These are phyloP conservation scores for Polymixis lichenea DNA, from an alignment of 2,888 invertebrate genomes.

Conservation along the genomic window DNA sequence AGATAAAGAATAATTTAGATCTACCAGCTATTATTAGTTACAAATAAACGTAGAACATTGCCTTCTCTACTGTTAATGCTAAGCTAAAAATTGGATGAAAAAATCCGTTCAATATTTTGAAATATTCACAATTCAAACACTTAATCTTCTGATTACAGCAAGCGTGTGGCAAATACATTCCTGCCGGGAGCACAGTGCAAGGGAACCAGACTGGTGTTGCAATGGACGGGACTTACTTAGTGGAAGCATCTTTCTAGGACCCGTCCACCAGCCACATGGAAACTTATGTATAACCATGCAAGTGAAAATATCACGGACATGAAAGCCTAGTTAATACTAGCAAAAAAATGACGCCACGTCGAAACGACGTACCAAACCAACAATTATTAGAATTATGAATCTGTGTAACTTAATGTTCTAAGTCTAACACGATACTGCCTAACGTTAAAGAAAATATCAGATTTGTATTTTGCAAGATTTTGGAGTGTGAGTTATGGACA, in stretches of 20 bases:
- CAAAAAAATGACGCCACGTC: conserved; percentile 54
- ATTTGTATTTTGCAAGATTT: conserved; percentile 73
- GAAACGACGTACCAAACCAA: conserved; percentile 67
- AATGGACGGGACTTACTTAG: conserved; percentile 96
- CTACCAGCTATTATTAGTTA: not conserved
- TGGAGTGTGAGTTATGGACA: conserved; percentile 69
- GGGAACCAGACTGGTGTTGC: conserved; percentile 95
- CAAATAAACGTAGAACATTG: not conserved
- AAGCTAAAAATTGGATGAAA: not conserved
- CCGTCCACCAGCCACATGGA: conserved; percentile 84
- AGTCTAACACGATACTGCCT: conserved; percentile 89
- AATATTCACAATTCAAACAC: conserved; percentile 44
- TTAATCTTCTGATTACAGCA: conserved; percentile 89
- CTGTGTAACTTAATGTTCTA: conserved; percentile 81
- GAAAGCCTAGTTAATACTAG: conserved; percentile 62
- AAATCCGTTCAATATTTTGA: not conserved
- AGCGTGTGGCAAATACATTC: conserved; percentile 97
- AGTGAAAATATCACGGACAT: conserved; percentile 66
- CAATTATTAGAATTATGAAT: conserved; percentile 86
- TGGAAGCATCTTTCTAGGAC: conserved; percentile 95
- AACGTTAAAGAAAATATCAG: conserved; percentile 80
- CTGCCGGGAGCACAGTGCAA: conserved; percentile 95
- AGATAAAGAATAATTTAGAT: not conserved
- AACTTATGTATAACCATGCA: conserved; percentile 81
- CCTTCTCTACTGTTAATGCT: not conserved